A percentile compares a stretch with the other conserved stretches of the same genome.
These are phyloP conservation scores for Drosophila meridiana DNA, from an alignment of 2,888 invertebrate species.

Conservation along the genomic window DNA sequence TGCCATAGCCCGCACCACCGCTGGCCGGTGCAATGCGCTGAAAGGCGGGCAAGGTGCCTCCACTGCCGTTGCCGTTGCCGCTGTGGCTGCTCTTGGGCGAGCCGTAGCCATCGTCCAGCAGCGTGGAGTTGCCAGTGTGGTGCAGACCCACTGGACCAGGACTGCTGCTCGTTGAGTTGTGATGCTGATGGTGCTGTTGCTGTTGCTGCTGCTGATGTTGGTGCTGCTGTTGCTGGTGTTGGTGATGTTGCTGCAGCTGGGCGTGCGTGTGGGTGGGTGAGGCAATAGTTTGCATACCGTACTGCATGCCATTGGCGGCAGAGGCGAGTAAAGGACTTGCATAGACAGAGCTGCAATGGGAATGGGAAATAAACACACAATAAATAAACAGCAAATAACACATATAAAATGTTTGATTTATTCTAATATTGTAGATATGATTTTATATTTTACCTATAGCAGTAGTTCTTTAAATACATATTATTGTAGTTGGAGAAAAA, in stretches of 20 bases:
- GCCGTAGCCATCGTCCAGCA: constrained; percentile 82
- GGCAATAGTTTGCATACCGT: constrained; percentile 70
- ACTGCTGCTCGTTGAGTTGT: constrained; percentile 66
- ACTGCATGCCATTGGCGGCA: constrained; percentile 82
- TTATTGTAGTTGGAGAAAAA: constrained; percentile 83
- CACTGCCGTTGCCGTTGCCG: constrained; percentile 72
- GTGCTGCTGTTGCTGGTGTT: constrained; percentile 57
- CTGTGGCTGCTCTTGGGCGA: constrained; percentile 82
- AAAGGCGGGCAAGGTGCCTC: constrained; percentile 83
- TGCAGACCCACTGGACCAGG: constrained; percentile 63
- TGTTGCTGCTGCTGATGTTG: constrained; percentile 61
- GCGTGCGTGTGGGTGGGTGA: constrained; percentile 65
- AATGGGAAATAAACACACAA: neutral
- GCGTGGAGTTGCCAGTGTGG: constrained; percentile 59
- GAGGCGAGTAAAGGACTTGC: constrained; percentile 82
- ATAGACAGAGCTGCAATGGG: constrained; percentile 82
- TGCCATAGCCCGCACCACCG: constrained; percentile 58
- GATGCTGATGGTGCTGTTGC: constrained; percentile 67
- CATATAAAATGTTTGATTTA: neutral
- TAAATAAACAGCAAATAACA: neutral
- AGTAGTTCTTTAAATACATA: constrained; percentile 83
- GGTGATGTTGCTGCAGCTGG: constrained; percentile 64
- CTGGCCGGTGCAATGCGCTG: constrained; percentile 78
- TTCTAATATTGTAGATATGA: neutral
- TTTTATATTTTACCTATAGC: constrained; percentile 76